These are phyloP conservation scores for Tychaedon coryphoeus DNA, from an alignment of 2,113 vertebrate genomes.

Conservation along the genomic window DNA sequence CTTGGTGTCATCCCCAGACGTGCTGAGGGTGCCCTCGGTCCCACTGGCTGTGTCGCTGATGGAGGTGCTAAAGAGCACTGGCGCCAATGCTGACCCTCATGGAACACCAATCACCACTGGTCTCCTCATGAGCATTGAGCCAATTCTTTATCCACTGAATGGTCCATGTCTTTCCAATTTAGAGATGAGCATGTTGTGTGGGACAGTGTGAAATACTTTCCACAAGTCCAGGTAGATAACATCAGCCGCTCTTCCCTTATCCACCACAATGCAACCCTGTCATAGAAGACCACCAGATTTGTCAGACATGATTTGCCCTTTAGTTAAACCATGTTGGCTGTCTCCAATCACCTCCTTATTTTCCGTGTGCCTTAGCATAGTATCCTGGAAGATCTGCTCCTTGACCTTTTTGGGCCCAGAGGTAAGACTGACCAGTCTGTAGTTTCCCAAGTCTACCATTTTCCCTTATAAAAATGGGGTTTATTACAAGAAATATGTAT, in stretches of 20 bases:
- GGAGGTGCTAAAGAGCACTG: background rate
- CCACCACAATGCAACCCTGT: background rate
- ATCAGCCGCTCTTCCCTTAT: background rate
- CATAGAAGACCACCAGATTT: background rate
- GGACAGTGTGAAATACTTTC: background rate
- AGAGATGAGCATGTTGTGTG: background rate
- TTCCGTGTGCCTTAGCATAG: background rate
- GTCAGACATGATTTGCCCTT: background rate
- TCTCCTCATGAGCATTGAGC: background rate
- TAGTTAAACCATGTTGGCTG: background rate
- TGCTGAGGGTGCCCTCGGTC: background rate
- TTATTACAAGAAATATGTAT: background rate
- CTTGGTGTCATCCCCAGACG: background rate
- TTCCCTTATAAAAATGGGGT: background rate
- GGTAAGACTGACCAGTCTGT: background rate
- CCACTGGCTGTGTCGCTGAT: fast-evolving
- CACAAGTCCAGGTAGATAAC: background rate
- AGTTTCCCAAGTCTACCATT: background rate
- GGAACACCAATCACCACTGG: background rate
- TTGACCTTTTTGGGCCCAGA: background rate
- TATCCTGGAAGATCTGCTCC: background rate
- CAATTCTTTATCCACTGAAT: background rate
- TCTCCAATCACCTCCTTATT: background rate
- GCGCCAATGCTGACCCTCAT: background rate
- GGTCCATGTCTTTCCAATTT: background rate